Evolutionary conservation across 2,113 vertebrate genomes (phyloP), one percentile per base, ranked within the genome.

Genomic region (Pseudopodoces humilis): DNA sequence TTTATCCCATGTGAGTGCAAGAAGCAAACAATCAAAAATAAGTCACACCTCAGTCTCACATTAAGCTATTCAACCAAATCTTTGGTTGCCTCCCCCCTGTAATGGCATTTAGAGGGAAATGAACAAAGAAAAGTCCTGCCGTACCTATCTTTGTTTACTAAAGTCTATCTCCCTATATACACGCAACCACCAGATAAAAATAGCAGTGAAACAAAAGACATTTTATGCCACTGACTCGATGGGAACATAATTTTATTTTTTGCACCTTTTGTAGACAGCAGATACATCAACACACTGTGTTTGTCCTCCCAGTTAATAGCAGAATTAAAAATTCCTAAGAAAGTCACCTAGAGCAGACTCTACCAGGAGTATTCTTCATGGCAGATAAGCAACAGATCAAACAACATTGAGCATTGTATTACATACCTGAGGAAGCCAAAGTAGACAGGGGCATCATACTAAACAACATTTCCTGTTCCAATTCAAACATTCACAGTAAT

Each of bases 31-130:
- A 56, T 22, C 7, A 84, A 82, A 90, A 74, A 7, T 21, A 82
- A 49, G 22, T 62, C 47, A 46, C 14, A n/a, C 2, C 4, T 68
- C 35, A 63, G 6, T 55, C 46, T 50, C 33, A 75, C 11, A 82
- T 55, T 50, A 59, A 82, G 28, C 15, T 58, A 33, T 7, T 8
- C 9, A 75, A 46, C 59, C 46, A 88, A 68, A 44, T 59, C 27
- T 59, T 52, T 10, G 17, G 6, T 44, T 67, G 13, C 8, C 16
- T 70, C 11, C 27, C 4, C 10, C 1, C 9, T n/a, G 21, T 15
- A 53, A 46, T 11, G 19, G 11, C 8, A 65, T 69, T 67, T 49
- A 60, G 21, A 0, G 0, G 7, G 21, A 90, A 83, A 76, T 4
- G 2, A 60, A 82, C 6, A 68, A 35, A 81, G 63, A 13, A 8